Conservation (phyloP, 2,113 vertebrate genomes). For the Alces alces region DNA sequence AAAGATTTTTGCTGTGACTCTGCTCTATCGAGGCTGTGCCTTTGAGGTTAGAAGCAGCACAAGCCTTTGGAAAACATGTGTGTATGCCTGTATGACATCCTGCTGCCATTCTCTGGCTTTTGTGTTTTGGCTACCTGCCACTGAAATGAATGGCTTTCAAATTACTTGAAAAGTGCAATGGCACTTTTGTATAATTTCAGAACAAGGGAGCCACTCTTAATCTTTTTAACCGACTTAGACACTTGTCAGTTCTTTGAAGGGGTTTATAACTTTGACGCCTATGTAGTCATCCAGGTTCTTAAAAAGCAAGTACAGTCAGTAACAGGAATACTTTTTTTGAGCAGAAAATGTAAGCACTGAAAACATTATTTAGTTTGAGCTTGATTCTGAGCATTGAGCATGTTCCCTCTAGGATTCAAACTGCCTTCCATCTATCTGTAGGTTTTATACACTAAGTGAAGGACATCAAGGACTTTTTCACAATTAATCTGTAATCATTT, state of each 20-base stretch:
- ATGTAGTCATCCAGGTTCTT: conserved; percentile 47
- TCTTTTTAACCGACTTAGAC: conserved; percentile 70
- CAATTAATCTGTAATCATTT: conserved; percentile 60
- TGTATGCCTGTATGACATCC: conserved; percentile 27
- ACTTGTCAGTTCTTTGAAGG: conserved; percentile 69
- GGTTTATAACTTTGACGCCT: conserved; percentile 63
- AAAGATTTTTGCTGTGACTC: not conserved
- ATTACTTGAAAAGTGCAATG: conserved; percentile 67
- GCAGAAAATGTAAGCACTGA: conserved; percentile 40
- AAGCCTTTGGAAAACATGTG: conserved; percentile 33
- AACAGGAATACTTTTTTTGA: conserved; percentile 22
- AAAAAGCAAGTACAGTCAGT: conserved; percentile 43
- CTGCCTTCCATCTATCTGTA: conserved; percentile 31
- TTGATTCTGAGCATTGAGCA: conserved; percentile 51
- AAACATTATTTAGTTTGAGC: conserved; percentile 38
- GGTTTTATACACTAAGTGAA: conserved; percentile 42
- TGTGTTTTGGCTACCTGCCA: conserved; percentile 73
- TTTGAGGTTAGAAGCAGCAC: conserved; percentile 22
- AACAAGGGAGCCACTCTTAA: conserved; percentile 70
- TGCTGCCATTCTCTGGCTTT: conserved; percentile 51
- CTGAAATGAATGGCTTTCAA: conserved; percentile 70
- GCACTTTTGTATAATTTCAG: conserved; percentile 71
- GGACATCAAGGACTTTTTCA: conserved; percentile 47
- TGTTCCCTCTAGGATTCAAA: conserved; percentile 23
- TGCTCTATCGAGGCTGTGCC: conserved; percentile 13